These are phyloP conservation scores for mouse (Mus musculus) DNA, from an alignment of 2,113 vertebrate genomes.

Conservation along the genomic window DNA sequence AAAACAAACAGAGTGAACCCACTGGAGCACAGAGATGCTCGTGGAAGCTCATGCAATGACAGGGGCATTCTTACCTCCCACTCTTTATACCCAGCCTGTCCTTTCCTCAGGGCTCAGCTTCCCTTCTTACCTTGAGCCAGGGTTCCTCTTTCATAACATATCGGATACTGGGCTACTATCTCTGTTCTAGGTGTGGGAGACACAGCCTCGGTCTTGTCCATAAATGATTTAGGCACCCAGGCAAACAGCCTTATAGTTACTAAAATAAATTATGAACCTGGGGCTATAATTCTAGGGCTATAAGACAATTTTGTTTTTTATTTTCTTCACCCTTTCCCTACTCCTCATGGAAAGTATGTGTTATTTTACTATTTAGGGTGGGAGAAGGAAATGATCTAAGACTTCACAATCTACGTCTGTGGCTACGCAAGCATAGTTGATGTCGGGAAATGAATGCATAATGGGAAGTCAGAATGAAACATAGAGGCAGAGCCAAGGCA, in stretches of 20 bases:
- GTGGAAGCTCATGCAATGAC: accelerated
- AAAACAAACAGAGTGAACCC: neutral
- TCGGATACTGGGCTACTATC: neutral
- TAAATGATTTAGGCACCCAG: neutral
- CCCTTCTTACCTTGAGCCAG: neutral
- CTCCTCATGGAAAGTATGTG: neutral
- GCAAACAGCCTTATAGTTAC: neutral
- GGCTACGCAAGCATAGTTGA: neutral
- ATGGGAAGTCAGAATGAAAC: neutral
- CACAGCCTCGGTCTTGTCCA: neutral
- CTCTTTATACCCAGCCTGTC: too few species aligned
- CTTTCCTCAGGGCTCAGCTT: neutral
- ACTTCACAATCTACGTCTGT: neutral
- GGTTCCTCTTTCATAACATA: neutral
- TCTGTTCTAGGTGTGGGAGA: neutral
- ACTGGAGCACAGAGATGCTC: neutral
- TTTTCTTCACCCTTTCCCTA: neutral
- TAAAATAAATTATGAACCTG: neutral
- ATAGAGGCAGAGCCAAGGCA: neutral
- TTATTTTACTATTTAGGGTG: neutral
- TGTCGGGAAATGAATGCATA: neutral
- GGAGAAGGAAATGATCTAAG: neutral
- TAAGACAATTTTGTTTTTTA: neutral
- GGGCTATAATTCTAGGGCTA: neutral
- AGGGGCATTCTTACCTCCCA: neutral